Percentiles rank a stretch among this genome's conserved stretches.
Conservation (phyloP, 2,797 vertebrate genomes). For the Scleropages formosus region DNA sequence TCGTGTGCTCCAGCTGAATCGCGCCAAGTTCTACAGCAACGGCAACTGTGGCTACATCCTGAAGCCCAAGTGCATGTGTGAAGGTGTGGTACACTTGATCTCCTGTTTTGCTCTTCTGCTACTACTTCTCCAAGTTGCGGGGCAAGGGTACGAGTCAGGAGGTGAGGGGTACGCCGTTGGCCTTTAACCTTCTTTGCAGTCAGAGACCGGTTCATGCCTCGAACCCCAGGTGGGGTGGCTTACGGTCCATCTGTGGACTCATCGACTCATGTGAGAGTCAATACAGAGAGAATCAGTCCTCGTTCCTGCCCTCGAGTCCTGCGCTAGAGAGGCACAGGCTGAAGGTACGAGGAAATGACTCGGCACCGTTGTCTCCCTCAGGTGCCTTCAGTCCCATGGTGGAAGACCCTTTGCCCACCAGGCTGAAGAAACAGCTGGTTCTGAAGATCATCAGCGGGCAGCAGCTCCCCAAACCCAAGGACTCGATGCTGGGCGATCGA, state of each 20-base stretch:
- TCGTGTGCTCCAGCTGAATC: conserved; percentile 90
- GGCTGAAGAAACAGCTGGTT: conserved; percentile 88
- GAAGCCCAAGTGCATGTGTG: conserved; percentile 89
- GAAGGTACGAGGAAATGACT: neutral
- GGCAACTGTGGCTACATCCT: conserved; percentile 92
- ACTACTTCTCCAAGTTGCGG: too few species aligned
- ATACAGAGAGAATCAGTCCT: neutral
- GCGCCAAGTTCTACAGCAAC: conserved; percentile 92
- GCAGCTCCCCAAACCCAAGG: conserved; percentile 96
- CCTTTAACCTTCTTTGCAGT: neutral
- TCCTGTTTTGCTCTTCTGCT: too few species aligned
- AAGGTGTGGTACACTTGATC: conserved; percentile 69
- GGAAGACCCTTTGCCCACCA: conserved; percentile 83
- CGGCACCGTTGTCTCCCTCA: conserved; percentile 44
- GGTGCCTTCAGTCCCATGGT: conserved; percentile 86
- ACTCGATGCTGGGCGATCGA: conserved; percentile 93
- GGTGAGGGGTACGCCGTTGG: neutral
- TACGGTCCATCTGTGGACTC: too few species aligned
- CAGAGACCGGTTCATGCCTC: neutral
- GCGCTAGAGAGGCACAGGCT: neutral
- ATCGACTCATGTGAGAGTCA: neutral
- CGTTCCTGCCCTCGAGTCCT: neutral
- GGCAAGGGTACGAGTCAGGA: too few species aligned
- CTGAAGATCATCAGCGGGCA: conserved; percentile 95
- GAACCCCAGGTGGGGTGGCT: neutral